A percentile compares a stretch with the other conserved stretches of the same genome.
These are phyloP conservation scores for Dicentrarchus labrax DNA, from an alignment of 2,113 vertebrate species.

Conservation along the genomic window DNA sequence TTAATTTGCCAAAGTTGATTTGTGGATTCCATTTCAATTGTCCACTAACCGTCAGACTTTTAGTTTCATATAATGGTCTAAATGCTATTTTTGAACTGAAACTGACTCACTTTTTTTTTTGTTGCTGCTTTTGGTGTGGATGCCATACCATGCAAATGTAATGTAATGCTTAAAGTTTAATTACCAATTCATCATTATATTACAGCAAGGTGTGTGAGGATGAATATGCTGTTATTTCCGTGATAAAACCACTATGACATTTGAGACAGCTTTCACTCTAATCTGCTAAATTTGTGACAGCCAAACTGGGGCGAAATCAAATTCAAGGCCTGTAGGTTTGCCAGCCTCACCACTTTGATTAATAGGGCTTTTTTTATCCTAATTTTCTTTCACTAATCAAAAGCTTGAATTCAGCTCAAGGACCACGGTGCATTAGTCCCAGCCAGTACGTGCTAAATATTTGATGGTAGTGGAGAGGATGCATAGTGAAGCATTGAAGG, in stretches of 20 bases:
- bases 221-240: constrained; percentile 21
- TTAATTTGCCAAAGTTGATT: no score
- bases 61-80: no score
- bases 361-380: constrained; percentile 41
- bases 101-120: not conserved
- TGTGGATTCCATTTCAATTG: no score
- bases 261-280: constrained; percentile 52
- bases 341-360: constrained; percentile 64
- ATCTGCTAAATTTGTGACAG: constrained; percentile 50
- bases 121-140: not conserved
- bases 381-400: constrained; percentile 71
- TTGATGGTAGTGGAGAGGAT: constrained; percentile 70
- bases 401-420: constrained; percentile 65
- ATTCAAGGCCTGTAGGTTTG: constrained; percentile 45
- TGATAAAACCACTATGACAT: constrained; percentile 27
- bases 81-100: no score
- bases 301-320: constrained; percentile 42
- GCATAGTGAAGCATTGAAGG: constrained; percentile 51
- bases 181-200: not conserved
- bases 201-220: not conserved
- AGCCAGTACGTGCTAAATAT: constrained; percentile 80
- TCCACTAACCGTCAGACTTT: no score
- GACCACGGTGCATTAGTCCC: constrained; percentile 52
- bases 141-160: not conserved
- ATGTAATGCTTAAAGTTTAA: no score